Conservation (phyloP, 1,140 invertebrate species). For the Drosophila tristis region DNA sequence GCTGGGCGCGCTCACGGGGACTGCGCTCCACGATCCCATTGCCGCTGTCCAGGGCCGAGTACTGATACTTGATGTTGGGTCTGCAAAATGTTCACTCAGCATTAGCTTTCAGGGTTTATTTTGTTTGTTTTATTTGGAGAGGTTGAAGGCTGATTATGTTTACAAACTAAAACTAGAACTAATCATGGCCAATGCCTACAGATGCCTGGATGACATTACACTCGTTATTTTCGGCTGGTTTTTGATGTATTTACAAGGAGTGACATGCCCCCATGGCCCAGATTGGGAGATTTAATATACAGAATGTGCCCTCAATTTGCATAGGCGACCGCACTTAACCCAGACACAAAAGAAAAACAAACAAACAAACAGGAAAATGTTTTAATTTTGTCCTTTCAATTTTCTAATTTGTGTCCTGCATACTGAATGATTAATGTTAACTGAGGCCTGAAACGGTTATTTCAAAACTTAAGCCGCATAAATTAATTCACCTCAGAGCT, state of each 20-base stretch:
- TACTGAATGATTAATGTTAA: conserved; percentile 34
- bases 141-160: conserved; percentile 8
- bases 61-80: conserved; percentile 86
- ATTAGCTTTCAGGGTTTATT: neutral
- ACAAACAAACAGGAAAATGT: too few relatives aligned
- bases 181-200: conserved; percentile 19
- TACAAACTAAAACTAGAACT: conserved; percentile 38
- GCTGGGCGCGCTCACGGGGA: conserved; percentile 87
- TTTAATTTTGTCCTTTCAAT: conserved; percentile 17
- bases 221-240: conserved; percentile 11
- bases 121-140: neutral
- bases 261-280: too few relatives aligned
- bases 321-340: conserved; percentile 37
- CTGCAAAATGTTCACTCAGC: conserved; percentile 42
- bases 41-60: conserved; percentile 88
- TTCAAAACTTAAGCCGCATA: too few relatives aligned
- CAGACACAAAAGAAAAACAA: conserved; percentile 4
- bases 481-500: too few relatives aligned
- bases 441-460: conserved; percentile 1
- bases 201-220: conserved; percentile 15
- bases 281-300: conserved; percentile 1
- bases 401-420: conserved; percentile 16
- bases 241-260: conserved; percentile 25
- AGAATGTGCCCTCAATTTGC: conserved; percentile 21
- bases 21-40: conserved; percentile 86